phyloP scores from a whole-genome alignment of 64 coral and sea anemone genomes.

The Porites lutea region DNA sequence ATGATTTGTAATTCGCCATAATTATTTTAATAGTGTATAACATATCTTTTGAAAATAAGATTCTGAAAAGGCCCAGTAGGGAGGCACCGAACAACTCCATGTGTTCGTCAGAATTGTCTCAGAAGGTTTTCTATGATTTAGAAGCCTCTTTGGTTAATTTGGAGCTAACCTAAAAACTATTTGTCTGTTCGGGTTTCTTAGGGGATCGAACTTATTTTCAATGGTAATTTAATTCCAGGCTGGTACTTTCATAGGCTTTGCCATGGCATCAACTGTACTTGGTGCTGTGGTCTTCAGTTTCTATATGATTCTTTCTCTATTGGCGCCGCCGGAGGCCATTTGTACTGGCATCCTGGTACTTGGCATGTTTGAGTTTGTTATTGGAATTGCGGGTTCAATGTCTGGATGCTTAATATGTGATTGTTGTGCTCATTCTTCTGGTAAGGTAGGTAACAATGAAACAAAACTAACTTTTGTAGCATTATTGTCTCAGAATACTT shows the following conservation, averaged over 20 bases:
- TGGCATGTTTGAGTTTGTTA: conserved; percentile 29
- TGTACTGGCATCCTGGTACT: background rate
- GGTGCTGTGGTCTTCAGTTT: conserved; percentile 1
- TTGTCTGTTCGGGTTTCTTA: too few species aligned
- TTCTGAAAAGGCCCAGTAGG: too few species aligned
- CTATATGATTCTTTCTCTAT: background rate
- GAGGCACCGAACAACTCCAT: too few species aligned
- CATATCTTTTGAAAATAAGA: too few species aligned
- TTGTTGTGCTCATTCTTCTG: background rate
- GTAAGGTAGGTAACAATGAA: background rate
- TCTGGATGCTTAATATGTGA: background rate
- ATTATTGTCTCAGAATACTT: background rate
- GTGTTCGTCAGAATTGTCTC: too few species aligned
- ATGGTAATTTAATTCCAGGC: background rate
- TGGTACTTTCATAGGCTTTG: conserved; percentile 1
- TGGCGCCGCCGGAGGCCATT: background rate
- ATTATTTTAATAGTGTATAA: too few species aligned
- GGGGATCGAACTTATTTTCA: too few species aligned
- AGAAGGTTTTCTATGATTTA: too few species aligned
- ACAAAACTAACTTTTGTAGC: background rate
- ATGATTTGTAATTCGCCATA: too few species aligned
- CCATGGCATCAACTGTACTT: conserved; percentile 27
- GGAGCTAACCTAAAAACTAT: too few species aligned
- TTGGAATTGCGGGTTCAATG: conserved; percentile 25
- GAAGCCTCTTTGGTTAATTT: too few species aligned